Conservation (phyloP, 2,888 invertebrate genomes). For the Cacoxenus indagator region DNA sequence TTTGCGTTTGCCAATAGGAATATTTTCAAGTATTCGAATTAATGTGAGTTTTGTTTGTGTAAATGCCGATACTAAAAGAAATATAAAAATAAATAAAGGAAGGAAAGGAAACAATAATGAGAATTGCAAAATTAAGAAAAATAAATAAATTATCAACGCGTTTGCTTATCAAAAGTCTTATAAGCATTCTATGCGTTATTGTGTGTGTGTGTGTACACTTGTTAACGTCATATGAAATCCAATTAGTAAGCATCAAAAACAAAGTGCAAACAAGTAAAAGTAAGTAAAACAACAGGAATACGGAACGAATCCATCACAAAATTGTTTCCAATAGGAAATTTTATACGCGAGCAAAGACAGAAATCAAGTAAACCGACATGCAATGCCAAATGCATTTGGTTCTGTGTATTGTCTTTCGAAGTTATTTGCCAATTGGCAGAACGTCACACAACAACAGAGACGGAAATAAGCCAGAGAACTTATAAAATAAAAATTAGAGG, state of each 20-base stretch:
- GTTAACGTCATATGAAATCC: not conserved
- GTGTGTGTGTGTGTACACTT: constrained; percentile 8
- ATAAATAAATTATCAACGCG: too few species aligned
- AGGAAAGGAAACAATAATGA: not conserved
- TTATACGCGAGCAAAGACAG: not conserved
- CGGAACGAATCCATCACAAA: not conserved
- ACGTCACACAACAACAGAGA: constrained; percentile 9
- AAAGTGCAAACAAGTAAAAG: not conserved
- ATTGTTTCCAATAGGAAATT: not conserved
- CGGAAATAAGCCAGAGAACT: constrained; percentile 1
- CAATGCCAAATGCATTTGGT: not conserved
- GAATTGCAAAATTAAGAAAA: too few species aligned
- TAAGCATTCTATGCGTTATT: not conserved
- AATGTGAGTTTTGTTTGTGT: not conserved
- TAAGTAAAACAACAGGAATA: not conserved
- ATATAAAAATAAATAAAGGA: not conserved
- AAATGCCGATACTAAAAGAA: not conserved
- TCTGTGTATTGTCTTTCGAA: not conserved
- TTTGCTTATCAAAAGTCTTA: not conserved
- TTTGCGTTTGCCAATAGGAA: not conserved
- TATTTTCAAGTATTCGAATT: constrained; percentile 1
- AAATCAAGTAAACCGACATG: not conserved
- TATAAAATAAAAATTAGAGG: not conserved
- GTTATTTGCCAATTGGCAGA: constrained; percentile 5
- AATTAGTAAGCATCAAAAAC: not conserved